Conservation (phyloP, 2,113 vertebrate genomes). For the Potamarius usumacintae region DNA sequence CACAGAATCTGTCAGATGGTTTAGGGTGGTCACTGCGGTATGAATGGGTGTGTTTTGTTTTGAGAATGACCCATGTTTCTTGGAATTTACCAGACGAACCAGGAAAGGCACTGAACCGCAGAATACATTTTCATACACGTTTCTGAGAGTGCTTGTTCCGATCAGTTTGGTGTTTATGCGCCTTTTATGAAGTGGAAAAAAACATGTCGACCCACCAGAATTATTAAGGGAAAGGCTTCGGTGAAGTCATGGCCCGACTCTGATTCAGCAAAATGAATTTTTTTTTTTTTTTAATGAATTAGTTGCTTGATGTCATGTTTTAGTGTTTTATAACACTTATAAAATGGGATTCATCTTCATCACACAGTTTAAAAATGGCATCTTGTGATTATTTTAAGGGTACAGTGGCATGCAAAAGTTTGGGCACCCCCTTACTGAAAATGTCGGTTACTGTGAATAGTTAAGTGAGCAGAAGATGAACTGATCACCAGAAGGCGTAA, state of each 20-base stretch:
- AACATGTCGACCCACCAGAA: background rate
- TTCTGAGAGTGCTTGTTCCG: background rate
- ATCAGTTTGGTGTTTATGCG: background rate
- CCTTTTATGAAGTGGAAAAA: background rate
- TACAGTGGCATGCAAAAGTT: too few species aligned
- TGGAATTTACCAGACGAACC: background rate
- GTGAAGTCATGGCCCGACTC: background rate
- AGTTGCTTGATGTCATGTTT: background rate
- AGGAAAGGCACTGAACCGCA: background rate
- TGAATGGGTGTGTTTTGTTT: constrained; percentile 23
- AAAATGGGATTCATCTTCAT: background rate
- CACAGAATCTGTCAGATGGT: background rate
- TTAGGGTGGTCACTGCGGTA: constrained; percentile 1
- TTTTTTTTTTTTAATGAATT: background rate
- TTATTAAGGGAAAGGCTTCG: background rate
- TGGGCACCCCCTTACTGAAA: too few species aligned
- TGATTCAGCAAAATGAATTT: background rate
- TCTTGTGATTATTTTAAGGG: background rate
- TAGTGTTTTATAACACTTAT: background rate
- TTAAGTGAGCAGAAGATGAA: too few species aligned
- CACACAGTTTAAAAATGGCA: background rate
- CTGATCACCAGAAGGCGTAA: too few species aligned
- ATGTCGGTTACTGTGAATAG: too few species aligned
- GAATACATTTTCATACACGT: background rate
- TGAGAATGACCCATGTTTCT: constrained; percentile 12